These are phyloP conservation scores for Mus musculus DNA, from an alignment of 2,113 vertebrate genomes.

Conservation along the genomic window GRCm39 chr2:52328001-52328500, in stretches of 20 bases:
- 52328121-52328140: not conserved
- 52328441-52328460: not conserved
- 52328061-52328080: slow-evolving; percentile 6
- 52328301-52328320: not conserved
- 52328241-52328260: slow-evolving; percentile 48
- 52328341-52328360: not conserved
- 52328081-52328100: slow-evolving; percentile 4
- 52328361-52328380: not conserved
- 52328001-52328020: not conserved
- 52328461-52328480: slow-evolving; percentile 34
- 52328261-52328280: slow-evolving; percentile 4
- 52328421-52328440: slow-evolving; percentile 8
- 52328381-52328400: not conserved
- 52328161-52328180: not conserved
- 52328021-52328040: not conserved
- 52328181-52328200: not conserved
- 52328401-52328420: slow-evolving; percentile 20
- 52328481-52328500: slow-evolving; percentile 13
- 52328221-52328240: not conserved
- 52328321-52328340: not conserved
- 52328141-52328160: not conserved
- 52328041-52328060: not conserved
- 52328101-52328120: not conserved
- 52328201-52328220: not conserved
- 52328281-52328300: not conserved